Evolutionary conservation across 2,797 vertebrate genomes (phyloP).

Genomic region (Loris lydekkerianus): DNA sequence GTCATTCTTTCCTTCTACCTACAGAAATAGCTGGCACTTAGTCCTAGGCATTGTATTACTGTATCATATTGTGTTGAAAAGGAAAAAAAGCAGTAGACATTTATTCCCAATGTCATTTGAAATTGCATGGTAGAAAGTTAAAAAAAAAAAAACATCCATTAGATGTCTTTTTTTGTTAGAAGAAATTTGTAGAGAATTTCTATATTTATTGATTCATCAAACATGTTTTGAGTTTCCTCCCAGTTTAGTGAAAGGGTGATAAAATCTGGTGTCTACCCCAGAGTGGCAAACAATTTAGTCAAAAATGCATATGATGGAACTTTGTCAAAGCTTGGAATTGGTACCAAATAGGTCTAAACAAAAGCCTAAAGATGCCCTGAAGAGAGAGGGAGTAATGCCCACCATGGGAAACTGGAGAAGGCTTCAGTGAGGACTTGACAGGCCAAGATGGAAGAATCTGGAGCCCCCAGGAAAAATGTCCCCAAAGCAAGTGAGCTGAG

Average conservation of each 20-base stretch:
- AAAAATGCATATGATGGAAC: background rate
- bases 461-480: slow-evolving; percentile 13
- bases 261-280: background rate
- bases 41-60: slow-evolving; percentile 40
- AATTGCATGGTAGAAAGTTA: slow-evolving; percentile 9
- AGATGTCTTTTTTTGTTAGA: slow-evolving; percentile 61
- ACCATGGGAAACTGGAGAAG: background rate
- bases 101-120: slow-evolving; percentile 41
- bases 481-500: slow-evolving; percentile 1
- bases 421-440: background rate
- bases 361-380: background rate
- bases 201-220: slow-evolving; percentile 14
- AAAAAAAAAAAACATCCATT: slow-evolving; percentile 58
- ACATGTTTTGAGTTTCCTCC: slow-evolving; percentile 45
- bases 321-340: background rate
- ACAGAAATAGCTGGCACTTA: slow-evolving; percentile 68
- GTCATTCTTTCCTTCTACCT: slow-evolving; percentile 65
- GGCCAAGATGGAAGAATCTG: background rate
- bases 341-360: slow-evolving; percentile 24
- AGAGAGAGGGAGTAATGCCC: background rate
- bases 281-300: slow-evolving; percentile 5
- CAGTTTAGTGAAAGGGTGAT: background rate
- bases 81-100: slow-evolving; percentile 28
- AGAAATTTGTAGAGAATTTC: slow-evolving; percentile 38
- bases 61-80: slow-evolving; percentile 32